Conservation (phyloP, 2,888 invertebrate species). For the Phragmatobia fuliginosa region DNA sequence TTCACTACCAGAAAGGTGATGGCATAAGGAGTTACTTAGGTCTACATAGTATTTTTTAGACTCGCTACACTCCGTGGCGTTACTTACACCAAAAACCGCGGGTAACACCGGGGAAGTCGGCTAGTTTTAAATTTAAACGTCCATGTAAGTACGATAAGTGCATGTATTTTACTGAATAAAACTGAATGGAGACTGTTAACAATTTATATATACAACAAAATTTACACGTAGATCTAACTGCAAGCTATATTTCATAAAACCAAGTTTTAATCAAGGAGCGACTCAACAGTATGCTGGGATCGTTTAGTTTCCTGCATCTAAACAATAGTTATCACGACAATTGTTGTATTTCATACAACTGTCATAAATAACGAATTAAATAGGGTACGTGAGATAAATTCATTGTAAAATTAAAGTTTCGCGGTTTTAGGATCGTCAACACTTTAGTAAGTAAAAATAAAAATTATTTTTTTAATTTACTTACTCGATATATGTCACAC, state of each 20-base stretch:
- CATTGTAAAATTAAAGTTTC: too few species aligned
- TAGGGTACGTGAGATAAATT: not conserved
- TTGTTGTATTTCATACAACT: not conserved
- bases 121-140: not conserved
- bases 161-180: not conserved
- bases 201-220: not conserved
- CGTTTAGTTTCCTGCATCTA: not conserved
- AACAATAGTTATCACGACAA: not conserved
- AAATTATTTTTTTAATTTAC: not conserved
- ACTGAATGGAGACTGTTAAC: not conserved
- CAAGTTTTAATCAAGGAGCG: not conserved
- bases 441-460: not conserved
- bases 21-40: too few species aligned
- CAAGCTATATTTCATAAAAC: not conserved
- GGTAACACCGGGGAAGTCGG: too few species aligned
- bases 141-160: not conserved
- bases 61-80: too few species aligned
- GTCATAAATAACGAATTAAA: not conserved
- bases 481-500: too few species aligned
- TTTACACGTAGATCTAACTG: not conserved
- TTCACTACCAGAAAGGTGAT: too few species aligned
- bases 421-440: too few species aligned
- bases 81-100: too few species aligned
- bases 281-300: not conserved
- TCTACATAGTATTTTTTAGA: too few species aligned